phyloP scores from a whole-genome alignment of 2,888 invertebrate genomes.

The Geophilus truncorum region DNA sequence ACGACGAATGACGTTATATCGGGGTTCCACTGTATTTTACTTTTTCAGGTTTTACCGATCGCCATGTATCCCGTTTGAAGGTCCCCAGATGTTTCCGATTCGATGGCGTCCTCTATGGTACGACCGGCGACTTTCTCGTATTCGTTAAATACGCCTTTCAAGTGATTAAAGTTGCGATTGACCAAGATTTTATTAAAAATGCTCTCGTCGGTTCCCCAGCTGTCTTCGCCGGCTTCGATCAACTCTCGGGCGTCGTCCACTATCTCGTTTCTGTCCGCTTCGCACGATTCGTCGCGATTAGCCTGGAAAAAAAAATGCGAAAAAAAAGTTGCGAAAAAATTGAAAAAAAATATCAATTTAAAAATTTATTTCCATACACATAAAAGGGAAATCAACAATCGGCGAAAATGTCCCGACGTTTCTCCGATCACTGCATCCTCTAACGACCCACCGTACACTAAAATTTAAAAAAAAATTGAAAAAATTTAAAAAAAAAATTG shows the following conservation, averaged over 20 bases:
- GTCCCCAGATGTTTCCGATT: slow-evolving; percentile 46
- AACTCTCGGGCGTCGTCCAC: slow-evolving; percentile 43
- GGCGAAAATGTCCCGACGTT: slow-evolving; percentile 86
- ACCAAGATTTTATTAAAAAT: slow-evolving; percentile 47
- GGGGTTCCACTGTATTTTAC: no score
- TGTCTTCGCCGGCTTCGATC: slow-evolving; percentile 50
- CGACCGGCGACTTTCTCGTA: slow-evolving; percentile 48
- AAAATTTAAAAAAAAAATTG: not conserved
- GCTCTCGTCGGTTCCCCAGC: slow-evolving; percentile 48
- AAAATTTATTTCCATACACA: no score
- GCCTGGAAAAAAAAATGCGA: no score
- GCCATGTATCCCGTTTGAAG: slow-evolving; percentile 46
- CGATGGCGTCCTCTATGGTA: slow-evolving; percentile 43
- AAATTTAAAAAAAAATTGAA: slow-evolving; percentile 38
- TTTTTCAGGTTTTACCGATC: slow-evolving; percentile 43
- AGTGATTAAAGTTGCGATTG: slow-evolving; percentile 49
- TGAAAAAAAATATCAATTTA: slow-evolving; percentile 92
- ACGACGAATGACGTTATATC: no score
- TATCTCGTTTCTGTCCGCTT: slow-evolving; percentile 43
- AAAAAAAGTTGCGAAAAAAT: slow-evolving; percentile 83
- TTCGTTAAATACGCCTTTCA: slow-evolving; percentile 47
- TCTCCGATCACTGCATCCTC: slow-evolving; percentile 80
- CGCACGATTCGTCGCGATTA: no score
- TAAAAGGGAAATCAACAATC: slow-evolving; percentile 77
- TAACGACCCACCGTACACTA: slow-evolving; percentile 72